Conservation (phyloP, 92 coral and sea anemone genomes). For the Palythoa grandiflora region DNA sequence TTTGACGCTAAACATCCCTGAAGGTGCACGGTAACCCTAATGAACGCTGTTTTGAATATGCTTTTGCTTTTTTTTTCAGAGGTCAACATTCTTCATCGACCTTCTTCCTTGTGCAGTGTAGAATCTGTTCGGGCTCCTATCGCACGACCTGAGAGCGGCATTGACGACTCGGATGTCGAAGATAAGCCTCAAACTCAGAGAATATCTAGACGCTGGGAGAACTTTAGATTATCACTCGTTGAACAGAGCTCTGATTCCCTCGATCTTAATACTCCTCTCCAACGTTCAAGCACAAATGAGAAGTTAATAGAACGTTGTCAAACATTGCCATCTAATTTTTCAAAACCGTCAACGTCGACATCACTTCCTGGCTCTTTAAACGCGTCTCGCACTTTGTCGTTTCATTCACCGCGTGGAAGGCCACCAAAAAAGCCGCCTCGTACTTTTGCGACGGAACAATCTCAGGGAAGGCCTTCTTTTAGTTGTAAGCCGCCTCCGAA, state of each 20-base stretch:
- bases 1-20: no score
- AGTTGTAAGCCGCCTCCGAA: slow-evolving; percentile 80
- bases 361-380: slow-evolving; percentile 43
- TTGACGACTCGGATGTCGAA: slow-evolving; percentile 86
- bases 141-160: slow-evolving; percentile 89
- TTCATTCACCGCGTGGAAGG: slow-evolving; percentile 32
- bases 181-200: slow-evolving; percentile 67
- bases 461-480: slow-evolving; percentile 61
- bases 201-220: slow-evolving; percentile 78
- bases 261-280: slow-evolving; percentile 54
- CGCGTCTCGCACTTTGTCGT: slow-evolving; percentile 29
- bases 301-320: slow-evolving; percentile 20
- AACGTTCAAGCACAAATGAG: slow-evolving; percentile 59
- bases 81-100: not conserved
- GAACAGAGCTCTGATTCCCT: slow-evolving; percentile 75
- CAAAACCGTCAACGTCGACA: slow-evolving; percentile 17
- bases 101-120: slow-evolving; percentile 43
- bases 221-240: slow-evolving; percentile 68
- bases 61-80: not conserved
- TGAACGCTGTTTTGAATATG: not conserved
- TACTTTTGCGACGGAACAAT: slow-evolving; percentile 77
- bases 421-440: slow-evolving; percentile 94
- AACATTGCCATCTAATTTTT: slow-evolving; percentile 14
- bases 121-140: slow-evolving; percentile 79
- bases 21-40: no score